Evolutionary conservation across 2,113 vertebrate genomes (phyloP).

Genomic region (Cryptomyrus ogoouensis): DNA sequence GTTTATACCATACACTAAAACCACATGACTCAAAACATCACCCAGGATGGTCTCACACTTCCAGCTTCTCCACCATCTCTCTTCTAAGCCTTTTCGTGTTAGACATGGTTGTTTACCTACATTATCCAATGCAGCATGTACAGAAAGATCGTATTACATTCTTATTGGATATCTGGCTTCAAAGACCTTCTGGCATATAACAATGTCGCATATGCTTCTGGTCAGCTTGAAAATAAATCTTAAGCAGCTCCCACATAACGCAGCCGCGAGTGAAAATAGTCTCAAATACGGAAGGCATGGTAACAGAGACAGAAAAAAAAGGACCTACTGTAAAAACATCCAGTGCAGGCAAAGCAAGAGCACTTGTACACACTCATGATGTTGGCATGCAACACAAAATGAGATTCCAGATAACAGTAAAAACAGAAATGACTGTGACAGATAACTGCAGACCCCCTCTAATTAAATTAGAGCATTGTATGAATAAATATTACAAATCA

Average conservation of each 20-base stretch:
- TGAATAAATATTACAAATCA: not conserved
- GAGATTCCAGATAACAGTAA: not conserved
- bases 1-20: not conserved
- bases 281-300: not conserved
- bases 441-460: not conserved
- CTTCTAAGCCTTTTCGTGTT: not conserved
- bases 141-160: slow-evolving; percentile 20
- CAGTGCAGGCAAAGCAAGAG: not conserved
- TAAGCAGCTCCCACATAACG: not conserved
- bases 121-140: slow-evolving; percentile 27
- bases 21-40: too few relatives aligned
- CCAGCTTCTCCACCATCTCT: not conserved
- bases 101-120: slow-evolving; percentile 15
- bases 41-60: not conserved
- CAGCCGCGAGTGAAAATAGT: slow-evolving; percentile 8
- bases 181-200: slow-evolving; percentile 40
- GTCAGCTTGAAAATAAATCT: slow-evolving; percentile 38
- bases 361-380: not conserved
- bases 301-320: not conserved
- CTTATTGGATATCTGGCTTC: slow-evolving; percentile 14
- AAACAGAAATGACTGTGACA: not conserved
- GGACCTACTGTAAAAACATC: not conserved
- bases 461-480: not conserved
- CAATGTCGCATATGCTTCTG: slow-evolving; percentile 33
- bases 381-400: not conserved